Evolutionary conservation across 2,797 vertebrate genomes (phyloP).

Genomic region (Rhincodon typus): DNA sequence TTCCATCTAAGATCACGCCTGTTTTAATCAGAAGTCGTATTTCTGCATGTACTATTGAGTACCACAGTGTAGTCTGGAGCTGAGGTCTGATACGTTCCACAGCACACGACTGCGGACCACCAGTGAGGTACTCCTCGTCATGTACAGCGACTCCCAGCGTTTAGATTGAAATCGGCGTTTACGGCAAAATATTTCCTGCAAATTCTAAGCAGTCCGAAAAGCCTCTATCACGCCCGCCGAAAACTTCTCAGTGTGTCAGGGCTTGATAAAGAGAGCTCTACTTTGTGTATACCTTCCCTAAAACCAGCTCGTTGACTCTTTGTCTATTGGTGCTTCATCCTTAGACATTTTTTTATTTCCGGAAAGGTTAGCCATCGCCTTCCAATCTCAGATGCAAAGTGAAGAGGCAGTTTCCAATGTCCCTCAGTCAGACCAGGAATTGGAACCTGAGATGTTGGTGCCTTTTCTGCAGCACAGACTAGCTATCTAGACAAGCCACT

Average conservation of each 20-base stretch:
- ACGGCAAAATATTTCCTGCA: background rate
- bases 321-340: background rate
- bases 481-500: background rate
- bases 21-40: background rate
- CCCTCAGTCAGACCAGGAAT: too few relatives aligned
- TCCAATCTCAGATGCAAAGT: background rate
- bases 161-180: background rate
- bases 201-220: background rate
- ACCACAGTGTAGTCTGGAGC: background rate
- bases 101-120: conserved; percentile 41
- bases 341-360: background rate
- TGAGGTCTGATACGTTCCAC: background rate
- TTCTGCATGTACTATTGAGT: background rate
- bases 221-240: background rate
- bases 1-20: background rate
- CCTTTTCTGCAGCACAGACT: background rate
- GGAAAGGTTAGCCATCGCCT: background rate
- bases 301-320: background rate
- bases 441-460: background rate
- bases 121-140: conserved; percentile 42
- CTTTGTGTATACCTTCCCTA: background rate
- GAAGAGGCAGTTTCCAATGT: background rate
- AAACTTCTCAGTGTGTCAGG: background rate
- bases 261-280: background rate
- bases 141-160: conserved; percentile 38